Conservation (phyloP, 2,113 vertebrate species). For the Ceuthmochares aereus region DNA sequence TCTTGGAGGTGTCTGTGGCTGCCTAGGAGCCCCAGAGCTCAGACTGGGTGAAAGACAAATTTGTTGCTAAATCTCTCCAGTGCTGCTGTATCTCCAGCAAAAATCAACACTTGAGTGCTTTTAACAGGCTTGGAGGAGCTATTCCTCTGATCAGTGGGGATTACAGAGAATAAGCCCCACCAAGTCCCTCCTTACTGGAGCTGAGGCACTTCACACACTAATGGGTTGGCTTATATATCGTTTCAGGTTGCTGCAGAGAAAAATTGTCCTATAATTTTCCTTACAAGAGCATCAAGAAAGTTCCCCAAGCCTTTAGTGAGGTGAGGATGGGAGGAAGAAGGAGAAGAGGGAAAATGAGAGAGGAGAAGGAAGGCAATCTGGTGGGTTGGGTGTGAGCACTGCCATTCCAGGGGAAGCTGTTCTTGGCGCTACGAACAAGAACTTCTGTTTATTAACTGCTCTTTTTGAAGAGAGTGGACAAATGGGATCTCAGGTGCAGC, state of each 20-base stretch:
- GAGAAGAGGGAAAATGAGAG: background rate
- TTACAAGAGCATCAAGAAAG: background rate
- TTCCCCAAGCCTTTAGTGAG: background rate
- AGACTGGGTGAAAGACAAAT: background rate
- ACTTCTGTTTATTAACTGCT: background rate
- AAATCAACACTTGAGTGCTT: background rate
- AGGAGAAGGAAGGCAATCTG: background rate
- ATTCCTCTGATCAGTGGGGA: background rate
- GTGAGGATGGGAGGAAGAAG: background rate
- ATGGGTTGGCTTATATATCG: background rate
- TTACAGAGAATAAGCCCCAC: background rate
- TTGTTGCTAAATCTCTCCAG: background rate
- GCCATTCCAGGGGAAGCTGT: background rate
- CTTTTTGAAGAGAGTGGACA: background rate
- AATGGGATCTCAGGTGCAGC: background rate
- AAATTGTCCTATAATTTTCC: background rate
- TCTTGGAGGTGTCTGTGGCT: fast-evolving
- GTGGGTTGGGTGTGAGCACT: background rate
- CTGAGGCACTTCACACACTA: background rate
- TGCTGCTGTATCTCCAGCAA: background rate
- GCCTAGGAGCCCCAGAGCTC: background rate
- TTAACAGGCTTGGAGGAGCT: background rate
- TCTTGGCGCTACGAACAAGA: background rate
- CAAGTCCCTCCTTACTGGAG: background rate
- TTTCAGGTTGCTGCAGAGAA: conserved; percentile 9